phyloP scores from a whole-genome alignment of 2,797 vertebrate genomes.

The Peromyscus eremicus region DNA sequence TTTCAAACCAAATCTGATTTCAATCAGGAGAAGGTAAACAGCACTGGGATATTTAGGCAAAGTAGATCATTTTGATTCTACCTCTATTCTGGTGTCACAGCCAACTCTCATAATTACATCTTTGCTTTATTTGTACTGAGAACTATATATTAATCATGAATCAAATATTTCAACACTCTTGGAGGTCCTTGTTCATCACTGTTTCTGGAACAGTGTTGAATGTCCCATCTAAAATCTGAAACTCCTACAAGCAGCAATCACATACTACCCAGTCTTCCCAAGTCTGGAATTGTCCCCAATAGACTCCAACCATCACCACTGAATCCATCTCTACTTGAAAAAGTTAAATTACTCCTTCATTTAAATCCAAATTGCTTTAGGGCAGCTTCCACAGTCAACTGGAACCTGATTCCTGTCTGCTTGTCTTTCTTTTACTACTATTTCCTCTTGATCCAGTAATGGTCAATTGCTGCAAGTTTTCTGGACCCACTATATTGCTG shows the following conservation, averaged over 20 bases:
- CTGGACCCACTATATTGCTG: neutral
- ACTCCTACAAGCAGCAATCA: neutral
- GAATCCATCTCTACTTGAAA: conserved; percentile 3
- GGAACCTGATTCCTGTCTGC: neutral
- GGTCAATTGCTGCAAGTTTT: neutral
- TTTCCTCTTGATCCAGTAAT: neutral
- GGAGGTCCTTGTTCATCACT: neutral
- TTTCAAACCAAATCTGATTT: conserved; percentile 4
- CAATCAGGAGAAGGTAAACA: neutral
- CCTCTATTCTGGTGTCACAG: neutral
- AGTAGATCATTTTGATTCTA: neutral
- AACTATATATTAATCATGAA: conserved; percentile 15
- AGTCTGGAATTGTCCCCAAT: neutral
- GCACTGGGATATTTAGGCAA: neutral
- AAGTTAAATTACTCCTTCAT: neutral
- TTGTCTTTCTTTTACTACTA: neutral
- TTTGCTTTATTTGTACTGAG: conserved; percentile 17
- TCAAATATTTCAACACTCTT: neutral
- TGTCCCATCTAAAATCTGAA: conserved; percentile 17
- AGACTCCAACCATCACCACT: neutral
- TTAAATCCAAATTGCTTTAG: conserved; percentile 8
- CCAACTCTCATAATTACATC: neutral
- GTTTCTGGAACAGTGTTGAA: neutral
- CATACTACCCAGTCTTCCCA: neutral
- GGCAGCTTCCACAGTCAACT: neutral